Conservation (phyloP, 2,113 vertebrate species). For the Telmatochromis brichardi region DNA sequence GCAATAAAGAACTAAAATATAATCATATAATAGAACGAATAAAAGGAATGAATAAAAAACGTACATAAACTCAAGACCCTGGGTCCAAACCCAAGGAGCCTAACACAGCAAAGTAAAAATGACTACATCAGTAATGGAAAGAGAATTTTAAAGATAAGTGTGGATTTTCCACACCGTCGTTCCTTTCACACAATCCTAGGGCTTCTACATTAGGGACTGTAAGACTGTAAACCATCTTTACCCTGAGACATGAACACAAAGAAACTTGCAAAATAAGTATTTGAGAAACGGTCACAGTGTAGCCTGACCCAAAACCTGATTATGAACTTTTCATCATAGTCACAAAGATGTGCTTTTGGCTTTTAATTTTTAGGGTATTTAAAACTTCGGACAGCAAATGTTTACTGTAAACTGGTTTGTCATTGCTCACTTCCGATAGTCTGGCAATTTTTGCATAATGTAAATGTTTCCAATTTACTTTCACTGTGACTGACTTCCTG, state of each 20-base stretch:
- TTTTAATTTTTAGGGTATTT: background rate
- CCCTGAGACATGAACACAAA: background rate
- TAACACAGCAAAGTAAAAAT: background rate
- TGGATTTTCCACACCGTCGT: background rate
- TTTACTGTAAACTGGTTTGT: background rate
- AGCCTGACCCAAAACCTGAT: background rate
- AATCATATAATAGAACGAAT: background rate
- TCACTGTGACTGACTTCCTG: background rate
- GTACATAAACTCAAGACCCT: rapidly evolving
- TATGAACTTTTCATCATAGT: background rate
- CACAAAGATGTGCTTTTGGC: background rate
- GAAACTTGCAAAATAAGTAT: background rate
- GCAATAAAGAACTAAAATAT: background rate
- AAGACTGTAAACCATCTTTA: background rate
- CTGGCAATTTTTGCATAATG: background rate
- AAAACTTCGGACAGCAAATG: background rate
- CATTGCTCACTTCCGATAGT: background rate
- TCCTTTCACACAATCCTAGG: background rate
- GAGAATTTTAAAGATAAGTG: background rate
- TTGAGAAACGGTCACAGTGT: background rate
- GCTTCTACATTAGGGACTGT: background rate
- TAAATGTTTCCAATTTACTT: background rate
- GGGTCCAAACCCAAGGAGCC: background rate
- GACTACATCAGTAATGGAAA: background rate
- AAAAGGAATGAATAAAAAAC: background rate